Base-by-base conservation (phyloP, 2,888 invertebrate genomes). In the Sphaerophoria taeniata region DNA sequence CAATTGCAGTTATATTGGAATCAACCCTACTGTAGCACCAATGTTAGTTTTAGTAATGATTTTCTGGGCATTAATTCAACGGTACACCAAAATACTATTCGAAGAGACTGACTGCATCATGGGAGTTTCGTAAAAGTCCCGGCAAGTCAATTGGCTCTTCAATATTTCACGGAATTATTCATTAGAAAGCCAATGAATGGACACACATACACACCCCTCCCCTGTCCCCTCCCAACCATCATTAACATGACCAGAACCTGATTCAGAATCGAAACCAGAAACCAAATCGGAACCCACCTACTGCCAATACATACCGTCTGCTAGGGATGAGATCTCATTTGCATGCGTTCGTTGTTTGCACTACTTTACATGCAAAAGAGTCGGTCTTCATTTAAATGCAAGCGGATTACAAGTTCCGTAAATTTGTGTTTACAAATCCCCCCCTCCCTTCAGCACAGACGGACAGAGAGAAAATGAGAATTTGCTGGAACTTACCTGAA, bases 401-500 rank as follows among this genome's bases (percentile, higher is more conserved):
- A 81, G 53, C 73, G 81, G 85, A 81, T 85, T 85, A 85, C 81
- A 77, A 78, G 34, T 51, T 77, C 69, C 6, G n/a, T 3, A 14
- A 24, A 36, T 36, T 34, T 14, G 6, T 33, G n/a, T 14, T n/a
- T 11, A 43, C 9, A 36, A 4, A 3, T 24, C 24, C 24, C 2
- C 24, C 24, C 24, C 24, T 24, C 24, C 24, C 24, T 24, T 43
- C 11, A 6, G 12, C 12, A 31, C 12, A 31, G 3, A 47, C n/a
- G 31, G n/a, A 47, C 7, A 24, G 24, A 33, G 14, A 24, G 6
- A 36, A 60, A 24, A 53, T 36, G 56, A 33, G 34, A 43, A 56
- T 56, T 33, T 14, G 55, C 34, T 14, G 55, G 33, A 73, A 65
- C 90, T 91, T 91, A 96, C 96, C 94, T 97, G 97, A 91, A 97